phyloP scores from a whole-genome alignment of 30 jellyfish, hydroid and myxozoan genomes.

The Sanderia malayensis region DNA sequence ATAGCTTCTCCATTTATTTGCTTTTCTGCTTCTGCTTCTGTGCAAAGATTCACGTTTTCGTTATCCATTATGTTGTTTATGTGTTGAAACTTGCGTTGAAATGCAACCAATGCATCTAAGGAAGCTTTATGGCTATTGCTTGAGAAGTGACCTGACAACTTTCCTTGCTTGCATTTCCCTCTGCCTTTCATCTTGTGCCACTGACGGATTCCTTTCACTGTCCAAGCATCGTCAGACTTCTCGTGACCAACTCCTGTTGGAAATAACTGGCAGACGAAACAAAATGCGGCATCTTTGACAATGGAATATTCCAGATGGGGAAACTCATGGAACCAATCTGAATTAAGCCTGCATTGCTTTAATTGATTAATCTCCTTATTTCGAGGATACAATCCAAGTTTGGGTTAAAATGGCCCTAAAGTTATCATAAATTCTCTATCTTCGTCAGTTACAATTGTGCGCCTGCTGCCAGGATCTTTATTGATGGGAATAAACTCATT shows the following conservation, averaged over 20 bases:
- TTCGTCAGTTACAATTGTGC: conserved; percentile 35
- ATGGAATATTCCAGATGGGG: conserved; percentile 66
- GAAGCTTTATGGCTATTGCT: conserved; percentile 52
- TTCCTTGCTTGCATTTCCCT: conserved; percentile 48
- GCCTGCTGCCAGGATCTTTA: conserved; percentile 60
- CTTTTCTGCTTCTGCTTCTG: conserved; percentile 67
- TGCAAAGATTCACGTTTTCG: conserved; percentile 42
- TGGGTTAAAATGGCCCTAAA: conserved; percentile 48
- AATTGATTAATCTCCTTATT: conserved; percentile 40
- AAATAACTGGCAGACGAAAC: conserved; percentile 56
- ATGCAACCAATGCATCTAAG: conserved; percentile 49
- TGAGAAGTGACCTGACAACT: conserved; percentile 35
- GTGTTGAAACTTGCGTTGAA: conserved; percentile 53
- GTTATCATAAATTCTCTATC: conserved; percentile 40
- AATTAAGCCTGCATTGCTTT: conserved; percentile 41
- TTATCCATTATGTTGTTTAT: conserved; percentile 44
- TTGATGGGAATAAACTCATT: conserved; percentile 38
- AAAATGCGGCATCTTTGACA: conserved; percentile 47
- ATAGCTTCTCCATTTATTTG: conserved; percentile 61
- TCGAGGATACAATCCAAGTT: conserved; percentile 35
- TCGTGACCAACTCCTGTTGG: conserved; percentile 65
- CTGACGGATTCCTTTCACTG: conserved; percentile 61
- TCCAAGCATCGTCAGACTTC: conserved; percentile 56
- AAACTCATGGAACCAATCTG: conserved; percentile 53
- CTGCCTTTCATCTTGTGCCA: conserved; percentile 64